Evolutionary conservation across 2,797 vertebrate species (phyloP), one percentile per base, ranked within the genome.

Genomic region (Schizothorax lantsangensis): DNA sequence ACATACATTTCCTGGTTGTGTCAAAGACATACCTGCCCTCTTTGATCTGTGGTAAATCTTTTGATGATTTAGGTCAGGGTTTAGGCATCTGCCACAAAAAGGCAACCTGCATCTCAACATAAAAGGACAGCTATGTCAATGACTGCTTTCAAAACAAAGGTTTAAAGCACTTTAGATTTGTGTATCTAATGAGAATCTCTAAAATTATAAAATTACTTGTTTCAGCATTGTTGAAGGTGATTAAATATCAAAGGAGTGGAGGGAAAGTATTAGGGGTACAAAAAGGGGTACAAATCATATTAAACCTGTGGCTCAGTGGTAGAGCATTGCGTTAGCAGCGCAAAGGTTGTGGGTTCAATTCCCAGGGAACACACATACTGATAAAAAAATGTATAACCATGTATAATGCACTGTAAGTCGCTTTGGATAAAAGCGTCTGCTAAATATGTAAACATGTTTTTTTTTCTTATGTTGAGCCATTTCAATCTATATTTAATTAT

Each of bases 31-130:
- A 79, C 64, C n/a, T 52, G 17, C 4, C 19, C 47, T 72, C 38
- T 85, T 80, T 85, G 84, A 80, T 85, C 75, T 62, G 38, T n/a
- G 19, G 17, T 62, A 36, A 72, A 62, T 47, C 52, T 47, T 80
- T 85, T 73, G 77, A 79, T 79, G 36, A 79, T 85, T 73, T 85
- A 80, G 66, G 64, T 72, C 77, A 80, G 66, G n/a, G 74, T 57
- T 85, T 85, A 36, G 68, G 45, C 83, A 77, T 77, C 59, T 68
- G 57, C 59, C 9, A 1, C 30, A 79, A 78, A 84, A 84, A 69
- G 75, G 26, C 77, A 62, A 85, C 52, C 38, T 11, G 33, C 15
- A 82, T n/a, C 9, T 72, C 17, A 49, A 47, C 49, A 72, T 36
- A 71, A 71, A 72, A 72, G 38, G 33, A 45, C 30, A n/a, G 74